Conservation (phyloP, 1,140 invertebrate species). For the Saccostrea cuccullata region DNA sequence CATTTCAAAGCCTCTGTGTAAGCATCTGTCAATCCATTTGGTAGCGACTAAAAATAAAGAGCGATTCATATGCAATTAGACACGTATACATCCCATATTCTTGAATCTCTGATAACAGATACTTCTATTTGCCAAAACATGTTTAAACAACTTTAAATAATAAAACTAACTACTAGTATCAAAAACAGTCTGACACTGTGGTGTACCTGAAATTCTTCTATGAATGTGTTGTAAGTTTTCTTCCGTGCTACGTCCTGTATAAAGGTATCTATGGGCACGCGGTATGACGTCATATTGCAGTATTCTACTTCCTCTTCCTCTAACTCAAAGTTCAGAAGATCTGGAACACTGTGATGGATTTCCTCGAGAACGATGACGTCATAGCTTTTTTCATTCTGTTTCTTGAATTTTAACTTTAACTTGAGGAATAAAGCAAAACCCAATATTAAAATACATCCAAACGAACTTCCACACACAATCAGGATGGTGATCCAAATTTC, state of each 20-base stretch:
- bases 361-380: not conserved
- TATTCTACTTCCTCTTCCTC: not conserved
- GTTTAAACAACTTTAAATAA: no score
- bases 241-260: not conserved
- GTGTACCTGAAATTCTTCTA: constrained; percentile 10
- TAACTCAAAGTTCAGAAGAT: not conserved
- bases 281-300: not conserved
- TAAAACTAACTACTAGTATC: no score
- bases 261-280: not conserved
- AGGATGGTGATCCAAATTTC: not conserved
- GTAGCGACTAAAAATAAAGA: not conserved
- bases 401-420: not conserved
- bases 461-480: not conserved
- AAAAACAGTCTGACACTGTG: no score
- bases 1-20: not conserved
- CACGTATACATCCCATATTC: not conserved
- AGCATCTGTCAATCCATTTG: not conserved
- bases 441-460: not conserved
- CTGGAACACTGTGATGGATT: not conserved
- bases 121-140: no score
- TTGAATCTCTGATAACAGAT: not conserved
- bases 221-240: not conserved
- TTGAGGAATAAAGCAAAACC: not conserved
- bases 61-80: not conserved
- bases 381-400: not conserved